Evolutionary conservation across 2,888 invertebrate species (phyloP), one percentile per base, ranked within the genome.

Genomic region (Leucophenga montana): DNA sequence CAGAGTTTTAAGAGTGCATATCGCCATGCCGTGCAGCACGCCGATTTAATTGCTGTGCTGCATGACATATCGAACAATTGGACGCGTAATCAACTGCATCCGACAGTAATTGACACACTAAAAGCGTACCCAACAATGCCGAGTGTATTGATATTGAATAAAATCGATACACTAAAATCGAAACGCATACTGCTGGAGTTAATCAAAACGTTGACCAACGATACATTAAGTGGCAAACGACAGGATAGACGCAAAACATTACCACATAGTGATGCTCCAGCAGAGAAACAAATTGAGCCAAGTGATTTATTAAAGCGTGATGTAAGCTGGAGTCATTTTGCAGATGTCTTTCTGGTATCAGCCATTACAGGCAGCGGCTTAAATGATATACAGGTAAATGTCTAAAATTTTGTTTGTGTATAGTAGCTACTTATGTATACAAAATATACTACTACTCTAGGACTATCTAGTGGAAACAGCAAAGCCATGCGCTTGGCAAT

Each of bases 281-380:
- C n/a, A n/a, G n/a, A n/a, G n/a, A n/a, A n/a, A n/a, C n/a, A 18
- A 6, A 27, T 13, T 20, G 59, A 50, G 13, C 14, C 18, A 0
- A 53, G 20, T 27, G 71, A 74, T 0, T 64, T 77, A 3, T 61
- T 72, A 39, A 69, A 79, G 6, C 81, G 85, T 0, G 69, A 77
- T 68, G 72, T 75, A 0, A 92, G 92, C 8, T 95, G 95, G 94
- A 91, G 92, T n/a, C 87, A 94, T 76, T 99, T 99, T 88, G 91
- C 92, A 31, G 93, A 95, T 85, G 93, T 98, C 11, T 99, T 99
- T 86, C 93, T 98, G 91, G 92, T 97, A n/a, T 98, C 98, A 9
- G 95, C 97, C 0, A 86, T 96, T 31, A 92, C 92, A 69, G 94
- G 94, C 22, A 92, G 92, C 88, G 96, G 96, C 1, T 89, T 95